These are phyloP conservation scores for Polypedilum pembai DNA, from an alignment of 1,140 invertebrate species.

Conservation along the genomic window DNA sequence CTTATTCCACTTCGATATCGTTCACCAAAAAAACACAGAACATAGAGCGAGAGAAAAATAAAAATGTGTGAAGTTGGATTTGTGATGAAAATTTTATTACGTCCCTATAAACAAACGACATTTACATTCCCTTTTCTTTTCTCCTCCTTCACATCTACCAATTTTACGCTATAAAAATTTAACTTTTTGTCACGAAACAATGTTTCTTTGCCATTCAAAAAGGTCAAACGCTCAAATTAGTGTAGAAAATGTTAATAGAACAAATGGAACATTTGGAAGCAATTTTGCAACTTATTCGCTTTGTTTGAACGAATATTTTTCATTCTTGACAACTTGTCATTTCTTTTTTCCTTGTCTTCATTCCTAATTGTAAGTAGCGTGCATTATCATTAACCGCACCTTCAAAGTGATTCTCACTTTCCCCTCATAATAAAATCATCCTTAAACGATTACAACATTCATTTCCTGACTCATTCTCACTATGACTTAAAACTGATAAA, in stretches of 20 bases:
- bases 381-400: constrained; percentile 16
- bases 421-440: neutral
- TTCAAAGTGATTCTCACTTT: neutral
- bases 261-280: neutral
- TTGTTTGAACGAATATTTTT: neutral
- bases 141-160: no score
- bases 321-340: constrained; percentile 9
- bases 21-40: no score
- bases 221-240: no score
- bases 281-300: neutral
- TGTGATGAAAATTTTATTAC: no score
- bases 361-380: neutral
- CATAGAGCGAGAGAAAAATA: no score
- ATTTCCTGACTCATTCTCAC: neutral
- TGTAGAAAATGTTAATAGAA: constrained; percentile 6
- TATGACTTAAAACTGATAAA: neutral
- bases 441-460: neutral
- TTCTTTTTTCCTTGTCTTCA: neutral
- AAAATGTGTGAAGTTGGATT: no score
- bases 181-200: no score
- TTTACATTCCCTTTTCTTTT: no score
- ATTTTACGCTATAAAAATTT: no score
- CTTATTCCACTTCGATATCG: no score
- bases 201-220: no score
- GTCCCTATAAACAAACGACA: no score